Evolutionary conservation across 2,888 invertebrate species (phyloP).

Genomic region (Oxyscelio sp.): DNA sequence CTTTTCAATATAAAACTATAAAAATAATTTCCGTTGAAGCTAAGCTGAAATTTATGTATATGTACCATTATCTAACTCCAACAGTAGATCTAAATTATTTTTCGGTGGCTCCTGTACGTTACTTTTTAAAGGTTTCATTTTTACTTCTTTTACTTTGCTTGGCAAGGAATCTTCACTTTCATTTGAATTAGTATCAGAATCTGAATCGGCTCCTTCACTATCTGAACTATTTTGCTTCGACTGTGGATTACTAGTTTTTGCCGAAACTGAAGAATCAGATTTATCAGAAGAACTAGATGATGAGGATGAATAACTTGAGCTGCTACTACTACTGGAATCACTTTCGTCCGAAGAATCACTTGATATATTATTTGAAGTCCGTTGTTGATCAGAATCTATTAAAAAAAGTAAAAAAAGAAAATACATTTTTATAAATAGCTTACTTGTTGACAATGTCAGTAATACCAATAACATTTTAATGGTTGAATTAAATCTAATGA

Average conservation of each 20-base stretch:
- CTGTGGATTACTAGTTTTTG: conserved; percentile 78
- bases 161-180: conserved; percentile 77
- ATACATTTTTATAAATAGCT: no score
- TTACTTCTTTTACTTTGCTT: conserved; percentile 76
- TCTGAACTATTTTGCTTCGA: conserved; percentile 82
- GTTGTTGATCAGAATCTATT: conserved; percentile 77
- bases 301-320: conserved; percentile 46
- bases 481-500: no score
- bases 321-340: conserved; percentile 46
- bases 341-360: conserved; percentile 69
- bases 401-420: no score
- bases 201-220: conserved; percentile 83
- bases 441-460: no score
- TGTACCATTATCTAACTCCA: conserved; percentile 93
- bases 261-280: conserved; percentile 61
- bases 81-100: conserved; percentile 94
- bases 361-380: conserved; percentile 49
- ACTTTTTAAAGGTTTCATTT: conserved; percentile 84
- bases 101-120: conserved; percentile 89
- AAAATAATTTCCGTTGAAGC: no score
- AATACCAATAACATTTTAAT: no score
- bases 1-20: no score
- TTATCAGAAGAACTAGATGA: conserved; percentile 68
- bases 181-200: conserved; percentile 78
- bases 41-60: no score